Percentiles rank a stretch among this genome's conserved stretches.
Evolutionary conservation across 2,113 vertebrate genomes (phyloP).

Genomic region (Archilochus colubris): DNA sequence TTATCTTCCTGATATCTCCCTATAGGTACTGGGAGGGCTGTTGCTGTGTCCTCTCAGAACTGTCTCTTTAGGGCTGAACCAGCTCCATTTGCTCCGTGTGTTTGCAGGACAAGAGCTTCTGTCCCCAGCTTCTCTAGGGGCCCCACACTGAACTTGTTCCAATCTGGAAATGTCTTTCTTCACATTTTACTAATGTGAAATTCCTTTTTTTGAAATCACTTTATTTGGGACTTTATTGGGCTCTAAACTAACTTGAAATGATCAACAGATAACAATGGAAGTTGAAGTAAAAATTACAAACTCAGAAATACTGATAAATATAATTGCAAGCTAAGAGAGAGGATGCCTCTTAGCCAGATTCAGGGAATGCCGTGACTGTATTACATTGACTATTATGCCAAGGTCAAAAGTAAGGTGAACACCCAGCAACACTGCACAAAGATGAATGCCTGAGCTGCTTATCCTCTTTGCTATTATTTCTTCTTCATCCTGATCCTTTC

Average conservation of each 20-base stretch:
- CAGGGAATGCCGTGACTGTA: neutral
- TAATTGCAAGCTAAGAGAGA: neutral
- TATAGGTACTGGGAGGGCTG: neutral
- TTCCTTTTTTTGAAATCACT: neutral
- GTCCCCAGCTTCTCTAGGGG: neutral
- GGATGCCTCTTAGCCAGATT: neutral
- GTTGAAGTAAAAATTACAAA: neutral
- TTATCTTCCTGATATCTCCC: neutral
- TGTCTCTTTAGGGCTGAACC: neutral
- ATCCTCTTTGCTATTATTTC: constrained; percentile 11
- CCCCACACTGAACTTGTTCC: neutral
- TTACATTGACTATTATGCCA: neutral
- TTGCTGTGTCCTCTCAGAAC: neutral
- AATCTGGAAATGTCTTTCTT: neutral
- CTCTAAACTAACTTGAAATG: neutral
- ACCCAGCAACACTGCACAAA: neutral
- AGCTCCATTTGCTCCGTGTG: neutral
- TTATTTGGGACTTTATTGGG: neutral
- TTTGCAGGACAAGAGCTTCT: neutral
- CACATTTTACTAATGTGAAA: neutral
- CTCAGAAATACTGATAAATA: neutral
- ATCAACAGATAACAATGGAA: neutral
- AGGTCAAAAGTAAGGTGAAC: constrained; percentile 18
- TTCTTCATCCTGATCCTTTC: constrained; percentile 21
- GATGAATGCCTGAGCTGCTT: constrained; percentile 25